Evolutionary conservation across 2,113 vertebrate species (phyloP).

Genomic region (Anseranas semipalmata): DNA sequence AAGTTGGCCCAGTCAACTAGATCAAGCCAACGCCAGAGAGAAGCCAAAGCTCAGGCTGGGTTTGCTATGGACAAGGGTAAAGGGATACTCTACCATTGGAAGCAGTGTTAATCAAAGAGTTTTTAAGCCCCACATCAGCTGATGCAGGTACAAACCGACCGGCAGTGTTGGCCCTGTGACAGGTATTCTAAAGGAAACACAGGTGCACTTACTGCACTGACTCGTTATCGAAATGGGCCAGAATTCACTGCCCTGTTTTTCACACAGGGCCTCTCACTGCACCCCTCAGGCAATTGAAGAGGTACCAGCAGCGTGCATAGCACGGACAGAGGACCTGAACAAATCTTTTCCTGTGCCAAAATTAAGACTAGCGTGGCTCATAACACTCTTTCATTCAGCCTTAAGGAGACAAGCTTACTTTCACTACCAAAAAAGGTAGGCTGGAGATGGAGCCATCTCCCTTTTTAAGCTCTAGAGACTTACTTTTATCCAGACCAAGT

Average conservation of each 20-base stretch:
- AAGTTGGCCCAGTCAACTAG: neutral
- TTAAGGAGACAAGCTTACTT: neutral
- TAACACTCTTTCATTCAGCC: neutral
- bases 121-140: neutral
- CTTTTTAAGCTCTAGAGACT: neutral
- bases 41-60: neutral
- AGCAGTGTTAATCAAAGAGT: neutral
- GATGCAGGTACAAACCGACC: neutral
- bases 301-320: rapidly evolving
- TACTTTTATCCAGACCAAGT: neutral
- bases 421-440: neutral
- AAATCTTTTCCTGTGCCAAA: too few species aligned
- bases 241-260: neutral
- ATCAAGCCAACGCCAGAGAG: neutral
- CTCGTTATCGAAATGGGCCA: neutral
- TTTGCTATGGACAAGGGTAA: neutral
- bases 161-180: neutral
- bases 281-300: too few species aligned
- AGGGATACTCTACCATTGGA: neutral
- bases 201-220: neutral
- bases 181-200: neutral
- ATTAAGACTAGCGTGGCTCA: neutral
- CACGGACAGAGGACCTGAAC: neutral
- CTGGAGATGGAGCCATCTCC: neutral
- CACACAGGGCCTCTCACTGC: neutral